Evolutionary conservation across 2,113 vertebrate species (phyloP).

Genomic region (Coreoperca whiteheadi): DNA sequence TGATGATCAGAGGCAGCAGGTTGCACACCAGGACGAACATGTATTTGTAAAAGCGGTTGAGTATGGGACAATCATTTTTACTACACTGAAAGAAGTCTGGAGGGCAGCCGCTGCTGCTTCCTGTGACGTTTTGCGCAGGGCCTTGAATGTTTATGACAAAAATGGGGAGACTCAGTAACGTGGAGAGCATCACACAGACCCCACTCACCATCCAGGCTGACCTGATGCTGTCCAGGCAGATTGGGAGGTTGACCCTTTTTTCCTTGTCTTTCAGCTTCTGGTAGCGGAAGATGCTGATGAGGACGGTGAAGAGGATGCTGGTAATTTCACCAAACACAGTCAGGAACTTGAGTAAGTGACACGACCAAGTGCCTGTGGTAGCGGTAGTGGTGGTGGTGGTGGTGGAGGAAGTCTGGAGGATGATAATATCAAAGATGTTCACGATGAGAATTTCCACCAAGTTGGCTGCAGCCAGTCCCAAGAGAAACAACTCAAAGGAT

Average conservation of each 20-base stretch:
- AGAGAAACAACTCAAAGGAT: constrained; percentile 81
- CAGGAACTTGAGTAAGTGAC: constrained; percentile 73
- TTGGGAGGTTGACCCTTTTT: constrained; percentile 59
- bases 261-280: constrained; percentile 79
- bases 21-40: constrained; percentile 67
- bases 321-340: constrained; percentile 67
- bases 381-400: accelerated
- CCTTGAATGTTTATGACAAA: constrained; percentile 43
- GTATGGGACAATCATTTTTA: constrained; percentile 49
- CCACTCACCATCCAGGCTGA: constrained; percentile 60
- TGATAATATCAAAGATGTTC: constrained; percentile 71
- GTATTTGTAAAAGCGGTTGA: constrained; percentile 74
- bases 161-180: constrained; percentile 59
- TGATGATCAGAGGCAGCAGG: constrained; percentile 78
- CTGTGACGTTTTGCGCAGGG: constrained; percentile 34
- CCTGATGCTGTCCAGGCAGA: constrained; percentile 74
- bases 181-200: constrained; percentile 52
- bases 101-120: constrained; percentile 42
- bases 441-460: constrained; percentile 79
- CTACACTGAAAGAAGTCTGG: constrained; percentile 78
- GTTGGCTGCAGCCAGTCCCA: constrained; percentile 77
- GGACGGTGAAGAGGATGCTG: constrained; percentile 82
- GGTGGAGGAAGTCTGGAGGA: neutral
- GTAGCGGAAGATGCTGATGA: constrained; percentile 83
- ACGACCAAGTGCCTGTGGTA: constrained; percentile 26